Evolutionary conservation across 2,113 vertebrate species (phyloP), one percentile per base, ranked within the genome.

Genomic region (Tupaia chinensis): DNA sequence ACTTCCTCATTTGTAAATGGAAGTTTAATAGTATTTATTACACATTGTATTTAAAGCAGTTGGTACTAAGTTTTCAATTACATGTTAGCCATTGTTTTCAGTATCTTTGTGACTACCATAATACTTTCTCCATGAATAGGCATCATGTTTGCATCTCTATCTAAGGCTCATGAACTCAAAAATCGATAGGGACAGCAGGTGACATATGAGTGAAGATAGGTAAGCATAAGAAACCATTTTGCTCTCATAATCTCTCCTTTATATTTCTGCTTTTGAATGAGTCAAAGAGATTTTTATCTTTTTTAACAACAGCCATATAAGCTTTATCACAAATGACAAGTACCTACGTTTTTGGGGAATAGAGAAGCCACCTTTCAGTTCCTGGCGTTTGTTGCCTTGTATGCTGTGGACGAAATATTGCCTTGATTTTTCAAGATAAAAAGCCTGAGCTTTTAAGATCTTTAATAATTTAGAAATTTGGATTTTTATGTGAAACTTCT

Each of bases 1-100:
- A 29, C 20, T 95, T 81, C 4, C 32, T 95, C 60, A 34, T 53
- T 95, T 63, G n/a, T 53, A 72, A 88, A 88, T 56, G 68, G 15
- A 85, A 68, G 20, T 0, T 69, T 87, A 65, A 32, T 79, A 25
- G 13, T 87, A 70, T 78, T 92, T 82, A 65, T 72, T 68, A 20
- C 5, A 22, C 2, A n/a, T 25, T 78, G 14, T 23, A 44, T 95
- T 5, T 70, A 15, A 87, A 80, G 13, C 7, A 27, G 5, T 87
- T 72, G 68, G 34, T 53, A 25, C 76, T 60, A 83, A 76, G 27
- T 78, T 16, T 5, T 96, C 65, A 87, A 58, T 81, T 80, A 82
- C 82, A 44, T 56, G 44, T 72, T 89, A 69, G 29, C 10, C 72
- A 4, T 93, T 56, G 58, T 13, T 81, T 22, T n/a, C 29, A 68